Evolutionary conservation across 2,113 vertebrate genomes (phyloP), one percentile per base, ranked within the genome.

Genomic region (Psephotus haematonotus): DNA sequence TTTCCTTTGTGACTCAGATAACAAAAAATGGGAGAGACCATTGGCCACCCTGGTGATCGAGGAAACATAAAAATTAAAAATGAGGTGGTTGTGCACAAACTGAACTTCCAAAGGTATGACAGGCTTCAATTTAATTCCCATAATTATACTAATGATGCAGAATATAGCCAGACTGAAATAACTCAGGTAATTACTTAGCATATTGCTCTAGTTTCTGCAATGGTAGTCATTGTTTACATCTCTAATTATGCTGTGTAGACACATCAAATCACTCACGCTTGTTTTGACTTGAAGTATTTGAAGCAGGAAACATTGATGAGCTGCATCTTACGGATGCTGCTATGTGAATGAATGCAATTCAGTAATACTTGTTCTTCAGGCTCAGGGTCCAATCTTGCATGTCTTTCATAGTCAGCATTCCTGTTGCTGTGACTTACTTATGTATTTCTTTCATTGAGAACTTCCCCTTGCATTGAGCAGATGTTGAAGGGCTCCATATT

Each of bases 121-220:
- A 77, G 89, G 63, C 77, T 90, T 59, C 88, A 82, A 57, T 86
- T 94, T 62, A 80, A 64, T 65, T 92, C 89, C 84, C 3, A 0
- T 88, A 88, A 96, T 96, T 93, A 92, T 49, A 65, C 68, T 96
- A 96, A 93, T 89, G 92, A 90, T 89, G 88, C 79, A 87, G 82
- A 92, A 81, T 41, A 18, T 50, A 92, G 79, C 72, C 92, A 87
- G 87, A 71, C 77, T 74, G 72, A 94, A 96, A 94, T 79, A 97
- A 78, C 93, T 95, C 93, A 90, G 93, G 92, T 96, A 94, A 96
- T 97, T 95, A 92, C 81, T 88, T 92, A 68, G 57, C 93, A 88
- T 89, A 92, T 92, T 96, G 95, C 95, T 93, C 84, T 37, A 93
- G 85, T 88, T 93, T 87, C 91, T 97, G 93, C n/a, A 57, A 29